These are phyloP conservation scores for Characodon lateralis DNA, from an alignment of 2,797 vertebrate genomes.

Conservation along the genomic window DNA sequence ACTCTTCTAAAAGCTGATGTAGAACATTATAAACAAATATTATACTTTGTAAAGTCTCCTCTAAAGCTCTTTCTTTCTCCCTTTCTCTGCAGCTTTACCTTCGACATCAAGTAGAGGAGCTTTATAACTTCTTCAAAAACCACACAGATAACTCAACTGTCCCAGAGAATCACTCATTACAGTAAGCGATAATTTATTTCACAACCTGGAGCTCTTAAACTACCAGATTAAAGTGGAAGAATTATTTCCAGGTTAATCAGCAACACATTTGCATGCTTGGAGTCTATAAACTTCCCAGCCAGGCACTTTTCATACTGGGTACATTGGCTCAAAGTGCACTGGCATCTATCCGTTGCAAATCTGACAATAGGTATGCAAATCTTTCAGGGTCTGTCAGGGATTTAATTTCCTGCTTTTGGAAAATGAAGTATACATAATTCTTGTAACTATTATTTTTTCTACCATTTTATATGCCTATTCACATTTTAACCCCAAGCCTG, in stretches of 20 bases:
- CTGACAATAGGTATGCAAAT: neutral
- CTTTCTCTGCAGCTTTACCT: conserved; percentile 82
- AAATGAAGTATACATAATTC: neutral
- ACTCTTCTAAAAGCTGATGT: neutral
- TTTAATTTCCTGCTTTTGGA: neutral
- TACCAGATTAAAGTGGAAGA: neutral
- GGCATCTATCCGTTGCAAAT: neutral
- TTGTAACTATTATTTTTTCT: neutral
- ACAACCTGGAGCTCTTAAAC: neutral
- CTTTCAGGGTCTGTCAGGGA: neutral
- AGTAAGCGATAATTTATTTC: conserved; percentile 79
- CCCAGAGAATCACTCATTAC: conserved; percentile 66
- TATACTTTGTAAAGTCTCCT: neutral
- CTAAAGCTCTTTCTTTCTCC: neutral
- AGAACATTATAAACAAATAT: conserved; percentile 1
- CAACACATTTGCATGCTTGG: neutral
- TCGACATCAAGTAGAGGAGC: conserved; percentile 70
- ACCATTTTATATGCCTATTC: neutral
- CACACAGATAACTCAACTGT: conserved; percentile 6
- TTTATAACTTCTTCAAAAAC: conserved; percentile 73
- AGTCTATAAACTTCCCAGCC: conserved; percentile 2
- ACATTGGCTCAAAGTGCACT: neutral
- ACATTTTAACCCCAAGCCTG: neutral
- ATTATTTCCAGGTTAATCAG: neutral
- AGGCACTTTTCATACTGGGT: neutral